These are phyloP conservation scores for Benitochromis conjunctus DNA, from an alignment of 2,113 vertebrate genomes.

Conservation along the genomic window DNA sequence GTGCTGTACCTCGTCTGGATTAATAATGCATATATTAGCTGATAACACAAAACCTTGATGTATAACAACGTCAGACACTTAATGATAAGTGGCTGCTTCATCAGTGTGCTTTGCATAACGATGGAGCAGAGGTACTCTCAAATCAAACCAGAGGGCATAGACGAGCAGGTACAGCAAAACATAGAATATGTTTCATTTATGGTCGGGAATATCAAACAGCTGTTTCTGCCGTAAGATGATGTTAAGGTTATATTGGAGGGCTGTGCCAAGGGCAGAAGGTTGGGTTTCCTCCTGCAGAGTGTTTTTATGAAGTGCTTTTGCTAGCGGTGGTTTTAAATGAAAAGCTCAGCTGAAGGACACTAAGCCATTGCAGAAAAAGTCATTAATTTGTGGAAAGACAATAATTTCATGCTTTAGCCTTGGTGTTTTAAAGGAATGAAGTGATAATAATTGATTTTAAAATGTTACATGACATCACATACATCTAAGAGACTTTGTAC, in stretches of 20 bases:
- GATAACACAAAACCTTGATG: conserved; percentile 64
- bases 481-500: neutral
- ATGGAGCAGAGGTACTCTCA: conserved; percentile 28
- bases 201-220: conserved; percentile 53
- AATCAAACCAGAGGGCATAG: conserved; percentile 54
- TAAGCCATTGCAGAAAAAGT: neutral
- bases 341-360: conserved; percentile 40
- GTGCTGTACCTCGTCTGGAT: conserved; percentile 28
- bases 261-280: conserved; percentile 13
- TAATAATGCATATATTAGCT: conserved; percentile 67
- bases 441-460: neutral
- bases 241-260: conserved; percentile 31
- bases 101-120: conserved; percentile 65
- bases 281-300: conserved; percentile 27
- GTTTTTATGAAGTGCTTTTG: conserved; percentile 39
- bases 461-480: neutral
- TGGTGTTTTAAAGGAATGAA: neutral
- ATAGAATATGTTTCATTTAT: conserved; percentile 30
- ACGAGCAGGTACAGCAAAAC: conserved; percentile 13
- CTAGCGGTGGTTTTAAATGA: conserved; percentile 8
- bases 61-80: conserved; percentile 52
- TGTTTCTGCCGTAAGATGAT: neutral
- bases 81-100: conserved; percentile 67
- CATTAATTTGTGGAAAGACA: conserved; percentile 5
- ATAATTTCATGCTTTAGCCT: neutral